Percentiles rank a stretch among this genome's conserved stretches.
Conservation (phyloP, 2,797 vertebrate genomes). For the Hypotaenidia philippensis region DNA sequence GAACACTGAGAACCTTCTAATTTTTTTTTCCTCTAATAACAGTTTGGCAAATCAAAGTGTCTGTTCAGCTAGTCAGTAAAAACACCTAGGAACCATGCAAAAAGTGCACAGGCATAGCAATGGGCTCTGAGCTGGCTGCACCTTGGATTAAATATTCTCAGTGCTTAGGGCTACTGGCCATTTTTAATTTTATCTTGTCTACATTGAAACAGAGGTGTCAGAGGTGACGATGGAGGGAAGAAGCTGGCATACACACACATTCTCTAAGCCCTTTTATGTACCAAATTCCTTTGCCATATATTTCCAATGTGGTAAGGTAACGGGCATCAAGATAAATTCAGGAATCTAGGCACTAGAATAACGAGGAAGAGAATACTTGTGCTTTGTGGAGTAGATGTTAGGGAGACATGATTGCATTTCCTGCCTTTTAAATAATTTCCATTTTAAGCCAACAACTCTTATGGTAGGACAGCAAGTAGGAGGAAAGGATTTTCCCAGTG, state of each 20-base stretch:
- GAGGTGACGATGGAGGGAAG: background rate
- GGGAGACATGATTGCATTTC: background rate
- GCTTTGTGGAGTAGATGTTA: background rate
- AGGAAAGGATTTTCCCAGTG: background rate
- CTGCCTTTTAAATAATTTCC: background rate
- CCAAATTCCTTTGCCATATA: background rate
- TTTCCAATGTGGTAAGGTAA: background rate
- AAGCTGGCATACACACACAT: background rate
- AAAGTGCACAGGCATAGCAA: background rate
- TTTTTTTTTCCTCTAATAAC: conserved; percentile 39
- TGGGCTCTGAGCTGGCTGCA: background rate
- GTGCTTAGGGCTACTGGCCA: background rate
- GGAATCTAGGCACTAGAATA: background rate
- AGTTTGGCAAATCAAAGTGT: conserved; percentile 29
- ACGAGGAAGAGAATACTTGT: background rate
- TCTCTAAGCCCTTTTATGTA: background rate
- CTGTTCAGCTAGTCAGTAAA: conserved; percentile 37
- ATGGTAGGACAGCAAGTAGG: background rate
- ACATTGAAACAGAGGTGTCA: background rate
- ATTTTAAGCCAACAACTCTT: background rate
- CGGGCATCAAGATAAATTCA: background rate
- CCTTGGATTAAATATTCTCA: background rate
- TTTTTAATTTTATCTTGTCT: background rate
- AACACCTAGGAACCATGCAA: background rate
- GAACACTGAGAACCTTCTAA: conserved; percentile 32